Percentiles rank a stretch among this genome's conserved stretches.
Evolutionary conservation across 92 coral and sea anemone genomes (phyloP).

Genomic region (Phenganax marumi): DNA sequence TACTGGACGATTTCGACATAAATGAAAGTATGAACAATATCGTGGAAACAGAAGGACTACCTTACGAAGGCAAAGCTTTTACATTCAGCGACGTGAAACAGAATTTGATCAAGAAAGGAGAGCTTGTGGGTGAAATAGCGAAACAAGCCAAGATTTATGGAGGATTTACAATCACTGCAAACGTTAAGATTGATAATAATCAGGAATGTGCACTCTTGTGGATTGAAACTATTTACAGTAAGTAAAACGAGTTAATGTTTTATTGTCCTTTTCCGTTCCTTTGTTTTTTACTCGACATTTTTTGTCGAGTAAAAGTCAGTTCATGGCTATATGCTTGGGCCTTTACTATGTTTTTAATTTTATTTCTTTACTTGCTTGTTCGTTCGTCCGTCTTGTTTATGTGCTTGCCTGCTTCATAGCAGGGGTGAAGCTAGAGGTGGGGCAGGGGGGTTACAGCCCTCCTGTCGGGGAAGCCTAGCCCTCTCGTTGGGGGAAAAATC

Average conservation of each 20-base stretch:
- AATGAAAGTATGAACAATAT: constrained; percentile 48
- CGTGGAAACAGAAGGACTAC: constrained; percentile 46
- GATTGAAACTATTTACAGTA: constrained; percentile 55
- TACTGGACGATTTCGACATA: constrained; percentile 59
- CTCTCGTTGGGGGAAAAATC: too few relatives aligned
- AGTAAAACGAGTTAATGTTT: background rate
- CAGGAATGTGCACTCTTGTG: constrained; percentile 65
- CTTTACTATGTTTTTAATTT: too few relatives aligned
- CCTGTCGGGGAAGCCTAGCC: too few relatives aligned
- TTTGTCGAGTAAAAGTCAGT: too few relatives aligned
- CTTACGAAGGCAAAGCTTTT: constrained; percentile 64
- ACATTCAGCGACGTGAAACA: constrained; percentile 47
- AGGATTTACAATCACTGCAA: constrained; percentile 61
- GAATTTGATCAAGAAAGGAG: constrained; percentile 41
- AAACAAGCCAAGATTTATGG: constrained; percentile 39
- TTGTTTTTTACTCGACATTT: background rate
- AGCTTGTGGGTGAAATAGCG: constrained; percentile 53
- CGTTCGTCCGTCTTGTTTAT: too few relatives aligned
- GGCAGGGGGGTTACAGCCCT: too few relatives aligned
- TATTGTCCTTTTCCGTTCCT: background rate
- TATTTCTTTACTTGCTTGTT: too few relatives aligned
- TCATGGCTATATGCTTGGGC: too few relatives aligned
- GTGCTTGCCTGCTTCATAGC: background rate
- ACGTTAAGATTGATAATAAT: constrained; percentile 55
- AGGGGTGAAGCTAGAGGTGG: too few relatives aligned